phyloP scores from a whole-genome alignment of 2,797 vertebrate species.

The Sebastiscus albofasciatus region DNA sequence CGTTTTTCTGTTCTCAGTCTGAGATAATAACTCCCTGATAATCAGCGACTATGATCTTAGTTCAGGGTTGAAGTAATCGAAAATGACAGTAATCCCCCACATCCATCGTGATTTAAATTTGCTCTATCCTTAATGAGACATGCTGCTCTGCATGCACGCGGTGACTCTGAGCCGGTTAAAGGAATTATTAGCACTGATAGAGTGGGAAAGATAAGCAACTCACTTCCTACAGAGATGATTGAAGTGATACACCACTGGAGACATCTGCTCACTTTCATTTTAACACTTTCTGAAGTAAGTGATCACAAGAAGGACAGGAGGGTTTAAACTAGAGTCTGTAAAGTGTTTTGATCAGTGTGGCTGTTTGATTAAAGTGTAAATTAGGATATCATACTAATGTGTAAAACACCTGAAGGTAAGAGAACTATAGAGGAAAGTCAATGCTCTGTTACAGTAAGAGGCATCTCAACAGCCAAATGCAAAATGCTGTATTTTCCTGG shows the following conservation, averaged over 20 bases:
- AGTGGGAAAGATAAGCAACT: conserved; percentile 43
- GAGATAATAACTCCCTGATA: conserved; percentile 33
- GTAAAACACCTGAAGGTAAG: neutral
- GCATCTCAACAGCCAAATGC: neutral
- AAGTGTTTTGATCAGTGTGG: neutral
- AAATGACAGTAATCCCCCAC: conserved; percentile 53
- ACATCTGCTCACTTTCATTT: conserved; percentile 22
- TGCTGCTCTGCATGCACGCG: conserved; percentile 48
- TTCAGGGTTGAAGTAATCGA: conserved; percentile 42
- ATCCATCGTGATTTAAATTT: conserved; percentile 51
- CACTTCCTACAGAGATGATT: conserved; percentile 40
- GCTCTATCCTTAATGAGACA: conserved; percentile 56
- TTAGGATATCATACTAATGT: neutral
- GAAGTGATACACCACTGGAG: conserved; percentile 18
- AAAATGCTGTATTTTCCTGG: neutral
- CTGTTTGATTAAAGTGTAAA: neutral
- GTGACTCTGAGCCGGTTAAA: conserved; percentile 46
- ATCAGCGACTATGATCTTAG: conserved; percentile 36
- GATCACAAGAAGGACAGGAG: neutral
- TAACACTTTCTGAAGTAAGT: neutral
- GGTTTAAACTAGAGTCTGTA: neutral
- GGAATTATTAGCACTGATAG: conserved; percentile 55
- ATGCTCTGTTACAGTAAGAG: neutral
- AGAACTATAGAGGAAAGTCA: neutral
- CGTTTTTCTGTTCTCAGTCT: conserved; percentile 17